Base-by-base conservation (phyloP, 2,888 invertebrate species). In the Piscicola geometra region DNA sequence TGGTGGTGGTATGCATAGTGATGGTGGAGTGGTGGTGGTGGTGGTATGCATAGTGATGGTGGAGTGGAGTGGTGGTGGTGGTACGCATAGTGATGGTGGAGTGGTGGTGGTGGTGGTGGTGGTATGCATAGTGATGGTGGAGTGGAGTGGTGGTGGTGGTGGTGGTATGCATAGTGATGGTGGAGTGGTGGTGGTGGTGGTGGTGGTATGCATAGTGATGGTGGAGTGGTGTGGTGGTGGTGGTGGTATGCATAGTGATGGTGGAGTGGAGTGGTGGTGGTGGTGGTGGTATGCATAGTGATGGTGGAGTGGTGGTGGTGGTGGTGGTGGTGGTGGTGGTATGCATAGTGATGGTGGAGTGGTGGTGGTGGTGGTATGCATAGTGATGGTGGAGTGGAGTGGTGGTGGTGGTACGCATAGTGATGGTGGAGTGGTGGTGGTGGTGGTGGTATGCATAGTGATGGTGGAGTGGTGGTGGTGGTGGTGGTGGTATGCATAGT, bases 301-400 rank as follows among this genome's bases (percentile, higher is more conserved):
- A 25, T 41, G 30, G 71, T 32, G 28, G 28, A 18, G 30, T 64
- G 12, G 21, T 12, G 3, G 12, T 3, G 64, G 21, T 12, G 3
- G 12, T 3, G 30, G 3, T 52, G 18, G 1, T 25, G 18, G 72
- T 41, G 15, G 15, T 41, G 15, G 5, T 5, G 5, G 41, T 15
- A 5, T 41, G 5, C 5, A 5, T 9, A 41, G 5, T 5, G 9
- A 9, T 33, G n/a, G 18, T 64, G 21, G 12, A 64, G 35, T 36
- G 0, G 5, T n/a, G 32, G 41, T 12, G 75, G 70, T 75, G 76
- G 41, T 83, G 87, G 82, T 88, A 90, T 98, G 99, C 87, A 98
- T 99, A 77, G 96, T 96, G 89, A 93, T 98, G 0, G 98, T 97
- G 86, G 99, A 99, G 86, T 96, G 96, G 78, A 93, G 32, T 41